phyloP scores from a whole-genome alignment of 2,797 vertebrate genomes.

The Coracias cyanogaster region DNA sequence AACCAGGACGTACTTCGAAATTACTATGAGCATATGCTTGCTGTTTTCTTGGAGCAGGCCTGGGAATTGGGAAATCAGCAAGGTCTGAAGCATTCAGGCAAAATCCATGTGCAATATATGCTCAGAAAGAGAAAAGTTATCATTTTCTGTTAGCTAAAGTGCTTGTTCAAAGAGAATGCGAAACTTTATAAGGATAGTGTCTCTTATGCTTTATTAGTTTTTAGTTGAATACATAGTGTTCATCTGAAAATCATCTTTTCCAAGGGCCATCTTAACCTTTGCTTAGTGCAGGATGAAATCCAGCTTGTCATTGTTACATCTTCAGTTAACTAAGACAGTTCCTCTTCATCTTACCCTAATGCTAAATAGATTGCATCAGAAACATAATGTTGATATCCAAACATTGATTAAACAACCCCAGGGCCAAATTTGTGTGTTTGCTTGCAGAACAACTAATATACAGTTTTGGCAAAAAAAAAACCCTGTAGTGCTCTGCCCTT shows the following conservation, averaged over 20 bases:
- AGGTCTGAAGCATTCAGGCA: not conserved
- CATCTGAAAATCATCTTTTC: not conserved
- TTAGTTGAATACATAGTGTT: not conserved
- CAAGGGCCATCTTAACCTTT: not conserved
- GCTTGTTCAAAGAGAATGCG: not conserved
- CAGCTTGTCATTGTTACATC: not conserved
- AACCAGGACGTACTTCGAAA: not conserved
- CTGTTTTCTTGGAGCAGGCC: not conserved
- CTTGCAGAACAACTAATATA: not conserved
- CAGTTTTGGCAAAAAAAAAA: not conserved
- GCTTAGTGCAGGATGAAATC: not conserved
- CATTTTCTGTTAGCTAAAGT: not conserved
- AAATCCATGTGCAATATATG: not conserved
- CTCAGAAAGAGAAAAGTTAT: not conserved
- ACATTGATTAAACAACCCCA: not conserved
- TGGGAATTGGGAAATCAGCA: not conserved
- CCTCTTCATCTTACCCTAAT: not conserved
- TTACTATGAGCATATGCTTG: not conserved
- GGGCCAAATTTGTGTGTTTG: not conserved
- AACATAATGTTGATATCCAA: not conserved
- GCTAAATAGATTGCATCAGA: not conserved
- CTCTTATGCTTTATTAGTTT: not conserved
- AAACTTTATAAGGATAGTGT: not conserved
- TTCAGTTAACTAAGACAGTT: not conserved
- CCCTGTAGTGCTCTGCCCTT: not conserved